Evolutionary conservation across 2,888 invertebrate genomes (phyloP).

Genomic region (Tenthredo amoena): DNA sequence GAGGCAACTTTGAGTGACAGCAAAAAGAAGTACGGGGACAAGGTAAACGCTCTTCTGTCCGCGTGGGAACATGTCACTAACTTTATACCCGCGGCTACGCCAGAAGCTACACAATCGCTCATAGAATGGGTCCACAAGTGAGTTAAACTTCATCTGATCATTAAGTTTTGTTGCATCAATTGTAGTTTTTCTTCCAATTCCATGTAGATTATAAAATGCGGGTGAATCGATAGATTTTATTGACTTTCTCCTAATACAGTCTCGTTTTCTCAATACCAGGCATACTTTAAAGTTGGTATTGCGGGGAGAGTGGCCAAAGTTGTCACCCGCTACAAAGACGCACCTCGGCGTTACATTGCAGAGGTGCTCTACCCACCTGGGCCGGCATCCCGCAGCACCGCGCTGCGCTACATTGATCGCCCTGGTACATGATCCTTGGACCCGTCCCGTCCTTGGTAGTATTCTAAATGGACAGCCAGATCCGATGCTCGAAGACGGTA

Average conservation of each 20-base stretch:
- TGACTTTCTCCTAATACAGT: background rate
- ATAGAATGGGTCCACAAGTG: constrained; percentile 78
- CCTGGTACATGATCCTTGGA: constrained; percentile 80
- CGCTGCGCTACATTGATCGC: constrained; percentile 81
- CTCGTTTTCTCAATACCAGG: constrained; percentile 61
- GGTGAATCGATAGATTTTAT: background rate
- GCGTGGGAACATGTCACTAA: constrained; percentile 79
- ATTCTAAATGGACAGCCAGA: constrained; percentile 77
- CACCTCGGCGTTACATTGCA: constrained; percentile 77
- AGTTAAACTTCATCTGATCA: constrained; percentile 57
- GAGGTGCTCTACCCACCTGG: constrained; percentile 77
- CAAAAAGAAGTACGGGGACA: constrained; percentile 78
- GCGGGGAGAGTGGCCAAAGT: constrained; percentile 81
- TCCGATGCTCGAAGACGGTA: constrained; percentile 78
- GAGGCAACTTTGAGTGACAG: constrained; percentile 78
- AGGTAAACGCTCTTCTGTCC: constrained; percentile 78
- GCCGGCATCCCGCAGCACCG: constrained; percentile 78
- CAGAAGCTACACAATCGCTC: constrained; percentile 76
- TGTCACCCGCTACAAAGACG: constrained; percentile 76
- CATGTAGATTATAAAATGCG: background rate
- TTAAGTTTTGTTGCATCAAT: background rate
- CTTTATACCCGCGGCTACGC: constrained; percentile 75
- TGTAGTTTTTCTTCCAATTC: background rate
- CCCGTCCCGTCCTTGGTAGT: constrained; percentile 77
- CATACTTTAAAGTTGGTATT: constrained; percentile 78